Evolutionary conservation across 2,113 vertebrate species (phyloP).

Genomic region (Rattus norvegicus): GRCr8 NC_086031.1:47157501-47158000

Average conservation of each 20-base stretch:
- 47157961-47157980: too few species aligned
- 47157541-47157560: neutral
- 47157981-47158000: neutral
- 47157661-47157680: neutral
- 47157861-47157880: neutral
- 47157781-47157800: neutral
- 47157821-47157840: neutral
- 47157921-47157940: neutral
- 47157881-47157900: neutral
- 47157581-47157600: neutral
- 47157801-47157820: neutral
- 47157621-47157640: neutral
- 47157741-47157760: neutral
- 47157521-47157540: neutral
- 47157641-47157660: too few species aligned
- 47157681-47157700: neutral
- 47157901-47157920: neutral
- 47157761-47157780: neutral
- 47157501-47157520: neutral
- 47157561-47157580: neutral
- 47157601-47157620: neutral
- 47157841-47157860: fast-evolving
- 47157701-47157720: neutral
- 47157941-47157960: neutral
- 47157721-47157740: neutral